Base-by-base conservation (phyloP, 2,113 vertebrate genomes). In the Phrynosoma platyrhinos region DNA sequence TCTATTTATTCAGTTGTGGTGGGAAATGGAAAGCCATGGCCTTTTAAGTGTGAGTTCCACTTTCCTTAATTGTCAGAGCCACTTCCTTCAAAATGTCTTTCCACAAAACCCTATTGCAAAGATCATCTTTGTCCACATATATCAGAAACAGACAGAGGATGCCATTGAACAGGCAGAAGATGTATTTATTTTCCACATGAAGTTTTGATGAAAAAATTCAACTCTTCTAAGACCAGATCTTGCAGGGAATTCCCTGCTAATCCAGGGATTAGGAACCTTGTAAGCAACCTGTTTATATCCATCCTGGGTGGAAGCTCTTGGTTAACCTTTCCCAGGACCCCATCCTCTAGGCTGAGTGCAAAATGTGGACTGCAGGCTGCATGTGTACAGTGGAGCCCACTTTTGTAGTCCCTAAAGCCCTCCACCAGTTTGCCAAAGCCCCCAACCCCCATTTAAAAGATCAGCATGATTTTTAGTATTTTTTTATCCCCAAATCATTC, bases 181-280 rank as follows among this genome's bases (percentile, higher is more conserved):
- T 7, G 79, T 13, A n/a, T 30, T 30, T 87, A 36, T 71, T 32
- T 53, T 71, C 76, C 77, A 55, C 10, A 71, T 27, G 12, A 2
- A 71, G 20, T 10, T 74, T 87, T 87, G 47, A 47, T 47, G 47
- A 62, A 9, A 12, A 27, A 8, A 42, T 53, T 83, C 82, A 5
- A 0, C 72, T 36, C 0, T 55, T 20, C 16, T 18, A 0, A 0
- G 30, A 2, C 16, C 32, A 12, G 0, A 21, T 58, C 84, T 83
- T 18, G 0, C 25, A 84, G 36, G 68, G 1, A 23, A 16, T 42
- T 62, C 32, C 18, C 18, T 4, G 2, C 5, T 68, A 27, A 68
- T 68, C 66, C 66, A 27, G 23, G 4, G 5, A 27, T 27, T 8
- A 9, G 66, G 66, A 68, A 68, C 66, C 25, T 62, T 16, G 1